phyloP scores from a whole-genome alignment of 2,113 vertebrate genomes.

The Boulengeromyrus knoepffleri region DNA sequence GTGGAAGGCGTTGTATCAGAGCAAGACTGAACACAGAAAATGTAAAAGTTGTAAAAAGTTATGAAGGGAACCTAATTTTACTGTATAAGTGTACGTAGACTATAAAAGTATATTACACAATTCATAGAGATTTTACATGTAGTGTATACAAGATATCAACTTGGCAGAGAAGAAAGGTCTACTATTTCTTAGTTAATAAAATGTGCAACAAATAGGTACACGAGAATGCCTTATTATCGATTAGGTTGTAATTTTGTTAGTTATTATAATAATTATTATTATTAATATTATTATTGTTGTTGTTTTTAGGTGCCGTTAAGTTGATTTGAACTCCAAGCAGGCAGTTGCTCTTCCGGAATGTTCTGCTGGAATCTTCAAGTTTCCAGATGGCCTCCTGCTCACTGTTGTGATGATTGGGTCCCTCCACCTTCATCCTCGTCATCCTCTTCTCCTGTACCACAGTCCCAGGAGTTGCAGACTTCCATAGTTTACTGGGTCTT shows the following conservation, averaged over 20 bases:
- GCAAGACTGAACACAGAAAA: background rate
- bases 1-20: background rate
- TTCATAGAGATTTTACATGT: background rate
- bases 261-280: background rate
- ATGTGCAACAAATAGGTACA: background rate
- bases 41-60: background rate
- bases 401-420: background rate
- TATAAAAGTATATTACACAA: background rate
- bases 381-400: background rate
- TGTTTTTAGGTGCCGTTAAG: background rate
- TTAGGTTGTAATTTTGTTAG: background rate
- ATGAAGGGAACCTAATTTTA: background rate
- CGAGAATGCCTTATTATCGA: background rate
- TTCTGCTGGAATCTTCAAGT: background rate
- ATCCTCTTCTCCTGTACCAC: background rate
- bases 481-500: background rate
- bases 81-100: background rate
- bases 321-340: background rate
- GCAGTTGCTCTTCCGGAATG: background rate
- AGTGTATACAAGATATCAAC: background rate
- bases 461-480: background rate
- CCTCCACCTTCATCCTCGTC: background rate
- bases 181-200: background rate
- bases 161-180: background rate
- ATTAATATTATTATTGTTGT: background rate